These are phyloP conservation scores for Alligator mississippiensis DNA, from an alignment of 2,113 vertebrate species.

Conservation along the genomic window DNA sequence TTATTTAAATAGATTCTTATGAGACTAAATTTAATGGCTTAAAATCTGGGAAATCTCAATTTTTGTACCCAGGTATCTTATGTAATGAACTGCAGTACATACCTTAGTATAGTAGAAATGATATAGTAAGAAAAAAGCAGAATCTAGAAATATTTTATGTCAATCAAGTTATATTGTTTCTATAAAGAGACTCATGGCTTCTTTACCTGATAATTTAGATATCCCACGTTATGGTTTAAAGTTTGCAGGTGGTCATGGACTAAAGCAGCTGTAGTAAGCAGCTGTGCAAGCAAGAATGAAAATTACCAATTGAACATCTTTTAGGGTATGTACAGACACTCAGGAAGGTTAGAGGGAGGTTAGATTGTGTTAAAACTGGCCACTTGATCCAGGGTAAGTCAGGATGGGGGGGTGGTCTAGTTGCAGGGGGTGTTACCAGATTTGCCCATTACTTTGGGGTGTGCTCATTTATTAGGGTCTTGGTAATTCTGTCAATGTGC, in stretches of 20 bases:
- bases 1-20: too few species aligned
- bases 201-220: constrained; percentile 19
- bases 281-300: neutral
- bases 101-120: neutral
- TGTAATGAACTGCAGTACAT: too few species aligned
- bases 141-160: neutral
- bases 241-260: constrained; percentile 16
- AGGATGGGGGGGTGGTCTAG: too few species aligned
- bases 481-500: too few species aligned
- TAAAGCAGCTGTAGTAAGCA: constrained; percentile 24
- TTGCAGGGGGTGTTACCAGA: too few species aligned
- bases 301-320: neutral
- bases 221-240: neutral
- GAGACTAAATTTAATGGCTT: too few species aligned
- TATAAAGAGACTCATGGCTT: neutral
- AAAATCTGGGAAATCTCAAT: too few species aligned
- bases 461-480: too few species aligned
- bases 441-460: too few species aligned
- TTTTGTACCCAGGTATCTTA: neutral
- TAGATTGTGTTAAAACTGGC: too few species aligned
- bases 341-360: too few species aligned
- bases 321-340: neutral
- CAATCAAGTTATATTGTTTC: neutral
- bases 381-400: too few species aligned
- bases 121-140: neutral